phyloP scores from a whole-genome alignment of 2,797 vertebrate genomes.

The Selene dorsalis region DNA sequence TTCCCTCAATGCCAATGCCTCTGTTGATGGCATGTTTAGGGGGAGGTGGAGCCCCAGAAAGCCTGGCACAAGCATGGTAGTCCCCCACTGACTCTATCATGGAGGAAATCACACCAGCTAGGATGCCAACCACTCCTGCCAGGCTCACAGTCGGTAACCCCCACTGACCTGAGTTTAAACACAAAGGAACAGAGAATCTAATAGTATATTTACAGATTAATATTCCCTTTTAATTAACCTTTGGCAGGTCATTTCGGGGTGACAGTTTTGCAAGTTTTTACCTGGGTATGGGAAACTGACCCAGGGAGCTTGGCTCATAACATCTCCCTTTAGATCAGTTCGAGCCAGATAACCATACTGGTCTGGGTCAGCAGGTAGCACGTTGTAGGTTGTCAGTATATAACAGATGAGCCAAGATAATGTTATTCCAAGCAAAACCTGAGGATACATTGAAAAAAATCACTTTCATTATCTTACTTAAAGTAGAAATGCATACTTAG shows the following conservation, averaged over 20 bases:
- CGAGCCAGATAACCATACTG: slow-evolving; percentile 91
- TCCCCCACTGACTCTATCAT: slow-evolving; percentile 98
- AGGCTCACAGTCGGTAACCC: slow-evolving; percentile 92
- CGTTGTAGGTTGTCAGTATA: slow-evolving; percentile 85
- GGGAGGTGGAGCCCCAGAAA: slow-evolving; percentile 92
- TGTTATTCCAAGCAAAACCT: slow-evolving; percentile 94
- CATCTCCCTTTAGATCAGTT: slow-evolving; percentile 89
- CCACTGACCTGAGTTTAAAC: slow-evolving; percentile 90
- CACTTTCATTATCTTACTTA: background rate
- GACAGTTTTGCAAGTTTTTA: slow-evolving; percentile 56
- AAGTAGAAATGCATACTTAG: background rate
- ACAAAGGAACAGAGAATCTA: slow-evolving; percentile 1
- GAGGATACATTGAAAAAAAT: slow-evolving; percentile 22
- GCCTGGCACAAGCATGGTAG: slow-evolving; percentile 94
- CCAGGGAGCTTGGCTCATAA: slow-evolving; percentile 90
- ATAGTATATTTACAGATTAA: background rate
- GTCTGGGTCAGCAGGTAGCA: slow-evolving; percentile 84
- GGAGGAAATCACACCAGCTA: slow-evolving; percentile 94
- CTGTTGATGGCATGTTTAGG: slow-evolving; percentile 93
- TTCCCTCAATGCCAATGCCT: slow-evolving; percentile 94
- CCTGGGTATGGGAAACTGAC: slow-evolving; percentile 95
- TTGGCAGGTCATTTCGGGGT: background rate
- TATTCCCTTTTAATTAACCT: background rate
- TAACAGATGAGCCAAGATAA: slow-evolving; percentile 94
- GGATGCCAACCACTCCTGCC: slow-evolving; percentile 94